phyloP scores from a whole-genome alignment of 2,797 vertebrate species.

The Falco naumanni region DNA sequence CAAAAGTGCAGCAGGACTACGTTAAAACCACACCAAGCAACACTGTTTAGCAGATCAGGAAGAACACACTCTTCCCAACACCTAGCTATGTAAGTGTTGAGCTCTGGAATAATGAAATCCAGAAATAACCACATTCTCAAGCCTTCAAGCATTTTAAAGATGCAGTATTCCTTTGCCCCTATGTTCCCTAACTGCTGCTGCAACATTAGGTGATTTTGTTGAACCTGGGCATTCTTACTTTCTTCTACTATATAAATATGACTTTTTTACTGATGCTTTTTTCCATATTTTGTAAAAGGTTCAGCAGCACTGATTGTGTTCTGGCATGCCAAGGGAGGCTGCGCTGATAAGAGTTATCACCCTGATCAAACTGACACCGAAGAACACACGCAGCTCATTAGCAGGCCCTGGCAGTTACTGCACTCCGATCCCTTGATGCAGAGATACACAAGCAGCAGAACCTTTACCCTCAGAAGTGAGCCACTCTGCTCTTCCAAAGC shows the following conservation, averaged over 20 bases:
- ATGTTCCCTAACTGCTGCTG: not conserved
- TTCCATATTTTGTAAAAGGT: not conserved
- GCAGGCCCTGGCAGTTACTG: not conserved
- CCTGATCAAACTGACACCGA: not conserved
- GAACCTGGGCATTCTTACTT: not conserved
- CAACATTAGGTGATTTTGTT: not conserved
- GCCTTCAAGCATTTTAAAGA: not conserved
- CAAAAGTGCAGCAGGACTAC: not conserved
- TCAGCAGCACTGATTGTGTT: not conserved
- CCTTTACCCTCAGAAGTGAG: not conserved
- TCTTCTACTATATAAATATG: rapidly evolving
- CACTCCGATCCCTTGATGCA: not conserved
- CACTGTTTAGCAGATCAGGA: not conserved
- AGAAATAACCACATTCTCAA: not conserved
- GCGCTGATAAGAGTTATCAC: not conserved
- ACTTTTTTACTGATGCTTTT: not conserved
- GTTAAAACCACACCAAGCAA: not conserved
- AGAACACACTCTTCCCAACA: not conserved
- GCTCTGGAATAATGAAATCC: not conserved
- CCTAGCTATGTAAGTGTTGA: not conserved
- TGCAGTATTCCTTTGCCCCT: not conserved
- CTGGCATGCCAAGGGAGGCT: not conserved
- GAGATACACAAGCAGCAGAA: not conserved
- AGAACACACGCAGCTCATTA: not conserved
- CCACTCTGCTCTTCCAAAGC: not conserved